Evolutionary conservation across 2,113 vertebrate genomes (phyloP).

Genomic region (Collichthys lucidus): DNA sequence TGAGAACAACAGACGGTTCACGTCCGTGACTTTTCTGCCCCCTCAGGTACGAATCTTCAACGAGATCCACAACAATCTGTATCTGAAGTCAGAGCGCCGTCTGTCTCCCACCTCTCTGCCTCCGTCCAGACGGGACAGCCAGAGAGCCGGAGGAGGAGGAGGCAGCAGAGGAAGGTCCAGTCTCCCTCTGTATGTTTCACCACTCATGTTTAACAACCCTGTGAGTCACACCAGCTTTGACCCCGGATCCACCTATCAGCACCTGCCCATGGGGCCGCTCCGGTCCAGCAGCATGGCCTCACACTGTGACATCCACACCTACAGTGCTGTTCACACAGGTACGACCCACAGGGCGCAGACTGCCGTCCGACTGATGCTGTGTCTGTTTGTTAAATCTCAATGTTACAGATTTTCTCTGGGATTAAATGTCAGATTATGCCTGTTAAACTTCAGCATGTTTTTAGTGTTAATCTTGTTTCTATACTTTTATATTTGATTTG

Average conservation of each 20-base stretch:
- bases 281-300: slow-evolving; percentile 9
- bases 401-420: not conserved
- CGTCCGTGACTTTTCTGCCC: not conserved
- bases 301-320: slow-evolving; percentile 16
- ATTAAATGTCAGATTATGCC: not conserved
- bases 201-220: slow-evolving; percentile 35
- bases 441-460: no score
- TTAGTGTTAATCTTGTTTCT: no score
- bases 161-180: slow-evolving; percentile 43
- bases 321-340: slow-evolving; percentile 32
- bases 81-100: slow-evolving; percentile 77
- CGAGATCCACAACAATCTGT: slow-evolving; percentile 88
- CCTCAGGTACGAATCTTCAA: slow-evolving; percentile 88
- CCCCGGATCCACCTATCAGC: slow-evolving; percentile 20
- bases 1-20: not conserved
- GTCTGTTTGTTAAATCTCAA: no score
- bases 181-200: slow-evolving; percentile 36
- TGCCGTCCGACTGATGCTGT: not conserved
- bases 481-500: no score
- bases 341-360: not conserved
- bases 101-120: slow-evolving; percentile 63
- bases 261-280: slow-evolving; percentile 50
- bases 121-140: slow-evolving; percentile 56
- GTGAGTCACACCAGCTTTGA: slow-evolving; percentile 1
- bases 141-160: slow-evolving; percentile 50